Conservation (phyloP, 2,888 invertebrate species). For the Bellardia bayeri region DNA sequence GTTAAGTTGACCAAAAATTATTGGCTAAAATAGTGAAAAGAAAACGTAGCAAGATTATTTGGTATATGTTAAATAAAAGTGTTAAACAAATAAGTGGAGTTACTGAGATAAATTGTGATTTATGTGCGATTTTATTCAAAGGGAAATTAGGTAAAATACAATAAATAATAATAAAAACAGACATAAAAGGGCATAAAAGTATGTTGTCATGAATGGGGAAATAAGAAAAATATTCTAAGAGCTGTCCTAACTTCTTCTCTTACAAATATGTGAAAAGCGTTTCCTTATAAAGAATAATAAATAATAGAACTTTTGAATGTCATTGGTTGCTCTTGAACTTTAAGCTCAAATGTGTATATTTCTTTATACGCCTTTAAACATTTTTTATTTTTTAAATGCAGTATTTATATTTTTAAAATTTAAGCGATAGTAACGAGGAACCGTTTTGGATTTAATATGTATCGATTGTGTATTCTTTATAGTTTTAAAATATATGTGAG, state of each 20-base stretch:
- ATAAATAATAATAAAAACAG: constrained; percentile 54
- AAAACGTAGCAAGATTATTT: constrained; percentile 4
- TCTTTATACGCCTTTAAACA: too few species aligned
- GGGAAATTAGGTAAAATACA: constrained; percentile 27
- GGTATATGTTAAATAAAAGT: constrained; percentile 26
- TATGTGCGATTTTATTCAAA: constrained; percentile 46
- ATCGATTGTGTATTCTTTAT: too few species aligned
- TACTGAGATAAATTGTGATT: constrained; percentile 68
- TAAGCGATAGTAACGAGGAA: too few species aligned
- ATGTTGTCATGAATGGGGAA: background rate
- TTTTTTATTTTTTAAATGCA: too few species aligned
- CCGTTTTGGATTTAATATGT: too few species aligned
- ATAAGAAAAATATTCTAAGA: background rate
- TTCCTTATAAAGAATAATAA: background rate
- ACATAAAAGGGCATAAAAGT: constrained; percentile 5
- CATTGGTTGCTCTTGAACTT: too few species aligned
- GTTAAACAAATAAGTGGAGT: constrained; percentile 55
- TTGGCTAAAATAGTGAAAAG: background rate
- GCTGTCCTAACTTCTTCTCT: too few species aligned
- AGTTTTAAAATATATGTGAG: too few species aligned
- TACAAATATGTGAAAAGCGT: too few species aligned
- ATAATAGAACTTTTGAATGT: background rate
- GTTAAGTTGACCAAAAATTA: constrained; percentile 7
- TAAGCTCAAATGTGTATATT: too few species aligned
- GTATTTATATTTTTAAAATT: too few species aligned